Conservation (phyloP, 2,113 vertebrate genomes). For the Lontra canadensis region DNA sequence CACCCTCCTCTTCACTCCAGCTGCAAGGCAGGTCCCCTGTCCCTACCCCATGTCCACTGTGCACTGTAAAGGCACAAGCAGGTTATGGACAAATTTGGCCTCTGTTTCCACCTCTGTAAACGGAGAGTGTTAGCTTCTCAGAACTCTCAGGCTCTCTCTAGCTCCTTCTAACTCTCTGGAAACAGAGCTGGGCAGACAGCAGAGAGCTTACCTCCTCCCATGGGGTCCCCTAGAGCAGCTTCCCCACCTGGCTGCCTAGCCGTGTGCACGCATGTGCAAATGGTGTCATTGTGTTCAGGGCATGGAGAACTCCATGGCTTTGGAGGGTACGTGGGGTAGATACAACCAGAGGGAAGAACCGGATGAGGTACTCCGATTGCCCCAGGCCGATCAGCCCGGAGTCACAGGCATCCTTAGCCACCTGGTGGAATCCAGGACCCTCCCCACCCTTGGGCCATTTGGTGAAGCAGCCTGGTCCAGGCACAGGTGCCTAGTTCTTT, state of each 20-base stretch:
- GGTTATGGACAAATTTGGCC: too few relatives aligned
- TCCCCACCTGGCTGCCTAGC: background rate
- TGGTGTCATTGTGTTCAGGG: background rate
- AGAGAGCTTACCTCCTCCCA: background rate
- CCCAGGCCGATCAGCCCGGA: background rate
- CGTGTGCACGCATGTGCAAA: background rate
- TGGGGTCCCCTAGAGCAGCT: rapidly evolving
- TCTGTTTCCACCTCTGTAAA: background rate
- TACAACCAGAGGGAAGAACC: background rate
- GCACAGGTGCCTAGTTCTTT: background rate
- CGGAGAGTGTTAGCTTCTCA: background rate
- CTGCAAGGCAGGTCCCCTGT: background rate
- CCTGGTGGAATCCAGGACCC: background rate
- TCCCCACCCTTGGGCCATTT: background rate
- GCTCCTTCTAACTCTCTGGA: background rate
- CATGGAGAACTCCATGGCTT: background rate
- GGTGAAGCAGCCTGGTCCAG: background rate
- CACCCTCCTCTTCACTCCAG: background rate
- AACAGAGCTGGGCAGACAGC: background rate
- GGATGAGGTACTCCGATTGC: background rate
- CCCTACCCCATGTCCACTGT: rapidly evolving
- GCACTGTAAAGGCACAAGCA: background rate
- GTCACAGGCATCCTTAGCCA: background rate
- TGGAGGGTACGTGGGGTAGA: rapidly evolving
- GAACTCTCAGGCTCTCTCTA: background rate